Base-by-base conservation (phyloP, 2,888 invertebrate species). In the Hypsopygia costalis region DNA sequence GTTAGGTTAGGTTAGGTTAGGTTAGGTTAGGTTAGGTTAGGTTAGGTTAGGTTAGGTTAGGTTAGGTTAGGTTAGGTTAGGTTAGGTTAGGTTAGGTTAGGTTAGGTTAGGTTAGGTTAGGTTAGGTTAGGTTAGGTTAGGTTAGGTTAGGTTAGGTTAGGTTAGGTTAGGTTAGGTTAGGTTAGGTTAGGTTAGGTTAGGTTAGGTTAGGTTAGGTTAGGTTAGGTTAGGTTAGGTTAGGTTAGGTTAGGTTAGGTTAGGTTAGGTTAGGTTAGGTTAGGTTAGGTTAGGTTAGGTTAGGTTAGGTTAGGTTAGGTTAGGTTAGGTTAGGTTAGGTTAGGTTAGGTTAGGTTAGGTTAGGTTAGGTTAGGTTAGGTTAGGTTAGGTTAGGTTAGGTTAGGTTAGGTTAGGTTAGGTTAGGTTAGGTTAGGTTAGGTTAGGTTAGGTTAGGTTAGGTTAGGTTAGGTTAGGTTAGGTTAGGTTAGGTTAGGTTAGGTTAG, bases 81-180 rank as follows among this genome's bases (percentile, higher is more conserved):
- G 43, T 42, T 46, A 43, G 43, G 43, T 44, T 36, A 37, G 43
- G 46, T 40, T 44, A 41, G 46, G 46, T 47, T 51, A 44, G 46
- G 43, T 47, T 46, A 44, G 43, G 45, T 43, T 45, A 43, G 49
- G 46, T 45, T 44, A 45, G 49, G 47, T 47, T 45, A 43, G 49
- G 47, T 43, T 45, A 44, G 44, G 45, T 43, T 44, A 43, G 44
- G 42, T 44, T 38, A 41, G 40, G 45, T 38, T 43, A 39, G 43
- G 45, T 44, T 43, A 45, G 45, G 48, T 43, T 43, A 43, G 39
- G 39, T 33, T 33, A 39, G 39, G 39, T 33, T 33, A 39, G 39
- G 39, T 33, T 33, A 39, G 39, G 39, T 33, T 33, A 39, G 39
- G 36, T 30, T 30, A 36, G 36, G 36, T 30, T 30, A 49, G 56